These are phyloP conservation scores for Lycocerus yunnanus DNA, from an alignment of 2,888 invertebrate genomes.

Conservation along the genomic window DNA sequence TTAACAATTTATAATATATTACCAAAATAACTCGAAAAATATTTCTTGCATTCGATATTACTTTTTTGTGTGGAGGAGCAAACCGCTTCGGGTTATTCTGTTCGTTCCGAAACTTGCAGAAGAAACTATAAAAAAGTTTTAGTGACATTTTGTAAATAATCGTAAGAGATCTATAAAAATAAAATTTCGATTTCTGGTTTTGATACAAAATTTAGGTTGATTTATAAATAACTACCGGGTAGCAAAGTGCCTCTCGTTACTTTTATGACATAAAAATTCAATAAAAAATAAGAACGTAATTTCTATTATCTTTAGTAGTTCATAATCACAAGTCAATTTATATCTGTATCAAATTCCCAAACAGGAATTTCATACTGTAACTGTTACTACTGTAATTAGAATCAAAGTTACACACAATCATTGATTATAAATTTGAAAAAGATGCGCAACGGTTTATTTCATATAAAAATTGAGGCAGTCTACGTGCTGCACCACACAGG, in stretches of 20 bases:
- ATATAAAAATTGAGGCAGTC: too few species aligned
- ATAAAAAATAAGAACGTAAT: not conserved
- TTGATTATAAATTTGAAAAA: too few species aligned
- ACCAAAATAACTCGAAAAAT: too few species aligned
- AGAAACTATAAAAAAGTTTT: not conserved
- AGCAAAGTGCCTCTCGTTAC: not conserved
- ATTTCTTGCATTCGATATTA: not conserved
- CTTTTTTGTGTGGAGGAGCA: not conserved
- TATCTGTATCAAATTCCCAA: too few species aligned
- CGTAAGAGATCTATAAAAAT: not conserved
- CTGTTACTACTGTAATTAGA: too few species aligned
- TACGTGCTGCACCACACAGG: not conserved
- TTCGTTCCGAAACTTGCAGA: not conserved
- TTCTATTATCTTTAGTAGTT: not conserved
- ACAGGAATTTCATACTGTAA: too few species aligned
- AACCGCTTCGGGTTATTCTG: not conserved
- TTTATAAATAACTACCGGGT: not conserved
- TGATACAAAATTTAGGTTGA: not conserved
- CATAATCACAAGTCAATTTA: too few species aligned
- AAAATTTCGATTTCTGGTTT: not conserved
- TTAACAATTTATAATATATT: too few species aligned
- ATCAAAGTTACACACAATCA: too few species aligned
- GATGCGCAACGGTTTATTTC: too few species aligned
- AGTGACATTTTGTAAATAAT: not conserved
- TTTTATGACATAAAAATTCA: not conserved